phyloP scores from a whole-genome alignment of 1,140 invertebrate species.

The Hypothenemus hampei region DNA sequence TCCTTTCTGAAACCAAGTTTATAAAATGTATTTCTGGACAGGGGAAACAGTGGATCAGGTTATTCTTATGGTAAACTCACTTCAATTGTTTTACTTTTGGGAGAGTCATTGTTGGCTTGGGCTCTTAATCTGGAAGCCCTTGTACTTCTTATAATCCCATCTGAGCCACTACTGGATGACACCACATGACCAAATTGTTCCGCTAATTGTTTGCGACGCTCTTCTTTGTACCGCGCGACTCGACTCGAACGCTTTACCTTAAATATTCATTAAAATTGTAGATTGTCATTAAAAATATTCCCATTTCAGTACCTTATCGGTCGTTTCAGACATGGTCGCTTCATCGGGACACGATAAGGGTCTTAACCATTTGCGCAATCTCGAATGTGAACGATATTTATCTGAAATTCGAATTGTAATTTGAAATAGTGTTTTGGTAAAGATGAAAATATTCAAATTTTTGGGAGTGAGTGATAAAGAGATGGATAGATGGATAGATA shows the following conservation, averaged over 20 bases:
- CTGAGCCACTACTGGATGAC: conserved; percentile 45
- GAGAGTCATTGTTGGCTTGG: conserved; percentile 45
- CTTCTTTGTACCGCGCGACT: conserved; percentile 62
- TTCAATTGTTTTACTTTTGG: conserved; percentile 19
- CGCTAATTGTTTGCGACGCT: conserved; percentile 56
- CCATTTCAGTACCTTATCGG: conserved; percentile 5
- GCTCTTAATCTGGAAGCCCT: conserved; percentile 65
- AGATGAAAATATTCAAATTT: no score
- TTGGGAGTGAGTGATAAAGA: no score
- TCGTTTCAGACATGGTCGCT: conserved; percentile 18
- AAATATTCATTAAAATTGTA: no score
- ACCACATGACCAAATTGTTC: conserved; percentile 35
- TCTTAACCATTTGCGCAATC: conserved; percentile 33
- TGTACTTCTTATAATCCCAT: conserved; percentile 57
- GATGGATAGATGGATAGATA: no score
- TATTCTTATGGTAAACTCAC: conserved; percentile 5
- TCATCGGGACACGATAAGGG: conserved; percentile 23
- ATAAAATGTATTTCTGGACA: no score
- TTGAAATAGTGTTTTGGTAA: no score
- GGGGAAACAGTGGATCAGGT: neutral
- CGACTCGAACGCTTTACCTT: conserved; percentile 49
- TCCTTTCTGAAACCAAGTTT: conserved; percentile 28
- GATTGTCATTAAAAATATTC: neutral
- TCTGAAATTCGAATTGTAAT: no score
- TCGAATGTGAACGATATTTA: conserved; percentile 28